Evolutionary conservation across 2,113 vertebrate species (phyloP), one percentile per base, ranked within the genome.

Genomic region (Hiodon alosoides): DNA sequence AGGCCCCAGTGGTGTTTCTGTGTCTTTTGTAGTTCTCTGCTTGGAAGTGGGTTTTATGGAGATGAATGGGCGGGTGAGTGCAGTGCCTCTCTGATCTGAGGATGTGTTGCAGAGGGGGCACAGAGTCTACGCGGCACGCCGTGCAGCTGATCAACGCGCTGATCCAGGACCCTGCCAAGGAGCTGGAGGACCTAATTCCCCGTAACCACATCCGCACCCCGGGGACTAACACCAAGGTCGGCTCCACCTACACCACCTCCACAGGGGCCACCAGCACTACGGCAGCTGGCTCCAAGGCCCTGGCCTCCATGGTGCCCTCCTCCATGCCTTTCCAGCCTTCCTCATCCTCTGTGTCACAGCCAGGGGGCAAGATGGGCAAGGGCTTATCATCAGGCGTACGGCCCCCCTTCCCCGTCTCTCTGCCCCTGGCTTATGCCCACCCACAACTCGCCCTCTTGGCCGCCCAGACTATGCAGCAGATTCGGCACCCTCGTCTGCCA

Each of bases 121-220:
- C 96, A 0, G 97, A 99, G 85, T 98, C 97, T 17, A 99, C 97
- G 1, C 91, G 97, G 80, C 95, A 98, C 0, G 97, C 96, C 50
- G 97, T 99, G 81, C 96, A 99, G 47, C 91, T 99, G 81, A 99
- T 99, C 85, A 99, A 98, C 80, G 95, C 97, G 78, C 95, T 99
- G 78, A 98, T 99, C 89, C 96, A 99, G 88, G 97, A 99, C 88
- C 97, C 97, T 71, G 95, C 96, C 87, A 99, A 99, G 90, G 97
- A 99, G 92, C 90, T 99, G 70, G 97, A 99, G 88, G 97, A 99
- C 82, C 91, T 99, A 81, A 99, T 99, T 87, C 97, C 97, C 74
- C 93, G 96, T 85, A 98, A 97, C 87, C 97, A 98, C 66, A 99
- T 99, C 86, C 92, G 96, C 89, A 93, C 91, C 71, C 96, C 96